Conservation (phyloP, 1,140 invertebrate species). For the Oscheius sp. region DNA sequence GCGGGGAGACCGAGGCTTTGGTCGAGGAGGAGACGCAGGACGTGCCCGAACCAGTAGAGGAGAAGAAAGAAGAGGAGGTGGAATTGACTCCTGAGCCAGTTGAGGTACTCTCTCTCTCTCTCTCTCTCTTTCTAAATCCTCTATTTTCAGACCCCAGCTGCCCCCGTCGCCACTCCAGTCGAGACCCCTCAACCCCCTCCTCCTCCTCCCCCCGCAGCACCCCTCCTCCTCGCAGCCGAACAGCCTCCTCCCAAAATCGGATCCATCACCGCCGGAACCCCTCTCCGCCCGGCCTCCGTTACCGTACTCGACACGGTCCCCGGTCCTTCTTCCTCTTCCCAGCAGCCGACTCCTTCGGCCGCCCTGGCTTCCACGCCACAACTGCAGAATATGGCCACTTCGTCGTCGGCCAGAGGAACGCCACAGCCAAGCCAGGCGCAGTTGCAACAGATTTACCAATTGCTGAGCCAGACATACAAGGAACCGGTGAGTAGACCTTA, state of each 20-base stretch:
- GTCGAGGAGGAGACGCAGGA: not conserved
- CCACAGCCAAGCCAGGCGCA: too few relatives aligned
- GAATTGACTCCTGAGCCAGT: not conserved
- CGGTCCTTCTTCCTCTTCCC: not conserved
- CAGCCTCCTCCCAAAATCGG: not conserved
- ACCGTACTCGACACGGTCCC: not conserved
- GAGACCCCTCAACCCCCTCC: not conserved
- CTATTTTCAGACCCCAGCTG: not conserved
- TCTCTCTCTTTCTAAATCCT: not conserved
- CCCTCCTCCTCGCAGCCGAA: not conserved
- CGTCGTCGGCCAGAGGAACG: too few relatives aligned
- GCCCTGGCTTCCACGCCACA: too few relatives aligned
- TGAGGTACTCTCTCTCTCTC: not conserved
- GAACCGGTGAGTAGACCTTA: too few relatives aligned
- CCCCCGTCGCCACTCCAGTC: not conserved
- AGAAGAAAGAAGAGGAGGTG: not conserved
- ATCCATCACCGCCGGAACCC: slow-evolving; percentile 1
- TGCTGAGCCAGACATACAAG: too few relatives aligned
- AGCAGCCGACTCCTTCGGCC: too few relatives aligned
- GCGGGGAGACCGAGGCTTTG: not conserved
- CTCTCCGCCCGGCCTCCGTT: not conserved
- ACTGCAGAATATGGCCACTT: too few relatives aligned
- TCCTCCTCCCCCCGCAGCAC: not conserved
- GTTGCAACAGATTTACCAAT: too few relatives aligned
- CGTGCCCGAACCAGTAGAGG: not conserved